phyloP scores from a whole-genome alignment of 2,797 vertebrate genomes.

The Masticophis lateralis region DNA sequence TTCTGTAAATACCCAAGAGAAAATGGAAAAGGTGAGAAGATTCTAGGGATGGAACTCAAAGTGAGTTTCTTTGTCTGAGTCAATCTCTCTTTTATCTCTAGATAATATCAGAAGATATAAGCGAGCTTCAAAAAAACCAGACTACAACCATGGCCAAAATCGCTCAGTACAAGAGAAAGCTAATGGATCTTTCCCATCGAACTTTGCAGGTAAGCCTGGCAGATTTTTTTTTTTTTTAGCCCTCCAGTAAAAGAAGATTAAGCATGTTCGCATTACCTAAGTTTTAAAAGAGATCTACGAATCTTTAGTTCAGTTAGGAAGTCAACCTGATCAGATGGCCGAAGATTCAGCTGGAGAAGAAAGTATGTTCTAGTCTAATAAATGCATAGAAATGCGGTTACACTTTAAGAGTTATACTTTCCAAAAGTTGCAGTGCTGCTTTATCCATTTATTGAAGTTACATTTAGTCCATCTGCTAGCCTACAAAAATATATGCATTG shows the following conservation, averaged over 20 bases:
- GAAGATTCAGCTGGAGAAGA: background rate
- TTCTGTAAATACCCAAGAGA: background rate
- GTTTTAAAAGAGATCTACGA: background rate
- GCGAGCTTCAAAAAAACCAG: constrained; percentile 97
- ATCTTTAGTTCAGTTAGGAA: background rate
- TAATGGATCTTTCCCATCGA: constrained; percentile 96
- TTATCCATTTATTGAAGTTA: background rate
- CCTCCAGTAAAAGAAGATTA: background rate
- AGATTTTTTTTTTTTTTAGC: background rate
- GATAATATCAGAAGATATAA: constrained; percentile 96
- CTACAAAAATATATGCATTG: background rate
- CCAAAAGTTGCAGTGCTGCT: background rate
- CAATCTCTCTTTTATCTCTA: constrained; percentile 55
- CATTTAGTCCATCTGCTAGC: background rate
- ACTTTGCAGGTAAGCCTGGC: constrained; percentile 85
- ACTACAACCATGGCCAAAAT: constrained; percentile 96
- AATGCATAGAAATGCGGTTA: background rate
- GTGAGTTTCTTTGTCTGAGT: background rate
- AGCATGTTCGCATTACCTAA: too few relatives aligned
- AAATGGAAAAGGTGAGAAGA: background rate
- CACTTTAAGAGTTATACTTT: background rate
- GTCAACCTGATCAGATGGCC: background rate
- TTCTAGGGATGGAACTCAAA: background rate
- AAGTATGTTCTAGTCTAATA: background rate
- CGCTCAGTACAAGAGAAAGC: constrained; percentile 95